These are phyloP conservation scores for Listronotus oregonensis DNA, from an alignment of 1,140 invertebrate genomes.

Conservation along the genomic window DNA sequence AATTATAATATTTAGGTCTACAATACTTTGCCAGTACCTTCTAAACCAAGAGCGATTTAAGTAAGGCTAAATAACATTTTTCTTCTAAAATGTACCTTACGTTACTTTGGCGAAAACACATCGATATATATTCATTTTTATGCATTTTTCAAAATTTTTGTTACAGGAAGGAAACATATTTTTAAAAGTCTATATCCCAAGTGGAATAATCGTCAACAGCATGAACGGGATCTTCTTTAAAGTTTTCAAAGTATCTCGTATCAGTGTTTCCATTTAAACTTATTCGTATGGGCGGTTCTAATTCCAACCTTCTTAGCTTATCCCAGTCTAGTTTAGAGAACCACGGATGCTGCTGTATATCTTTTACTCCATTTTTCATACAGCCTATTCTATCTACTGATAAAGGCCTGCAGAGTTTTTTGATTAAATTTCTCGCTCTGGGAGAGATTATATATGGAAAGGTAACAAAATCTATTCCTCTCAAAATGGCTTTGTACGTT, in stretches of 20 bases:
- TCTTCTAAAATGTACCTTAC: too few relatives aligned
- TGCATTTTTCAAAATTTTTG: too few relatives aligned
- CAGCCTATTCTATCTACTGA: conserved; percentile 93
- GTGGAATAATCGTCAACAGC: conserved; percentile 33
- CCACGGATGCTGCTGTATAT: conserved; percentile 92
- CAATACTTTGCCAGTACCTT: too few relatives aligned
- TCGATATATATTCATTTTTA: too few relatives aligned
- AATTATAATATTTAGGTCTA: too few relatives aligned
- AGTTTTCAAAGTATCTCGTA: conserved; percentile 48
- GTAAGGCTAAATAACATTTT: too few relatives aligned
- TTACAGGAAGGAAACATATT: too few relatives aligned
- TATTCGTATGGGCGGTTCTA: conserved; percentile 43
- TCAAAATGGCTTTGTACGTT: conserved; percentile 94
- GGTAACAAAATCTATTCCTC: conserved; percentile 86
- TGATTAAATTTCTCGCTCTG: conserved; percentile 82
- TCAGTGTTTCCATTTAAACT: conserved; percentile 42
- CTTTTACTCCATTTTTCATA: conserved; percentile 85
- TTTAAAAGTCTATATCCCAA: conserved; percentile 38
- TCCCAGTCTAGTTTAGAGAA: conserved; percentile 53
- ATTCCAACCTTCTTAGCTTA: conserved; percentile 37
- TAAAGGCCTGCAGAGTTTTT: conserved; percentile 83
- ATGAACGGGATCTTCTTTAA: conserved; percentile 30
- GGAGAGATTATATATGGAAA: conserved; percentile 81
- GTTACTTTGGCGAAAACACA: too few relatives aligned
- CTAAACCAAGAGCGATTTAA: too few relatives aligned